Conservation (phyloP, 1,140 invertebrate species). For the Aphelenchoides fujianensis region DNA sequence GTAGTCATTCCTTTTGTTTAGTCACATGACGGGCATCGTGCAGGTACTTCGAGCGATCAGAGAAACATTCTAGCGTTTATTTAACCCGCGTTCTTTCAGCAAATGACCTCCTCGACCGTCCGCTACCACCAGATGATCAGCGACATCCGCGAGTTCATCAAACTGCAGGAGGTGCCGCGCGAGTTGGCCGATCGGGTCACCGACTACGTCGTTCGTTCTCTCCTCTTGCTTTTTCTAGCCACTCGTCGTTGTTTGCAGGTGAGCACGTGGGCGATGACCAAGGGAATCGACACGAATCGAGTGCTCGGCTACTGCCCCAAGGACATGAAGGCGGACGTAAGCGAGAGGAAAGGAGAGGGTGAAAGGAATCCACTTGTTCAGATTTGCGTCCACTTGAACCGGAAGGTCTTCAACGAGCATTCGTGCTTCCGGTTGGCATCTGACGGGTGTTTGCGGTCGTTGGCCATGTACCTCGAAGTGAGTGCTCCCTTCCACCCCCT, state of each 20-base stretch:
- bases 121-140: conserved; percentile 99
- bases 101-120: conserved; percentile 98
- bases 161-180: conserved; percentile 97
- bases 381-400: conserved; percentile 97
- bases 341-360: conserved; percentile 3
- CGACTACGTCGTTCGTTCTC: conserved; percentile 99
- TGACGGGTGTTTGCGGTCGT: conserved; percentile 91
- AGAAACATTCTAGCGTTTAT: too few species aligned
- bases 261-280: conserved; percentile 96
- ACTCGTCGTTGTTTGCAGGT: too few species aligned
- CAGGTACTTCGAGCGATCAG: too few species aligned
- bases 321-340: conserved; percentile 94
- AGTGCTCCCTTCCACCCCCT: not conserved
- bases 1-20: too few species aligned
- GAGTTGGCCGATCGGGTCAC: conserved; percentile 95
- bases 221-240: too few species aligned
- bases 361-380: conserved; percentile 20
- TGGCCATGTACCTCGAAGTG: conserved; percentile 93
- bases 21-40: conserved; percentile 99
- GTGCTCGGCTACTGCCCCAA: conserved; percentile 99
- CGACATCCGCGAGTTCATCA: conserved; percentile 99
- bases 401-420: conserved; percentile 99
- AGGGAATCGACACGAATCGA: conserved; percentile 96
- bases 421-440: conserved; percentile 94
- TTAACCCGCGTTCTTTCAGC: too few species aligned